These are phyloP conservation scores for Galaxea fascicularis DNA, from an alignment of 92 coral and sea anemone genomes.

Conservation along the genomic window DNA sequence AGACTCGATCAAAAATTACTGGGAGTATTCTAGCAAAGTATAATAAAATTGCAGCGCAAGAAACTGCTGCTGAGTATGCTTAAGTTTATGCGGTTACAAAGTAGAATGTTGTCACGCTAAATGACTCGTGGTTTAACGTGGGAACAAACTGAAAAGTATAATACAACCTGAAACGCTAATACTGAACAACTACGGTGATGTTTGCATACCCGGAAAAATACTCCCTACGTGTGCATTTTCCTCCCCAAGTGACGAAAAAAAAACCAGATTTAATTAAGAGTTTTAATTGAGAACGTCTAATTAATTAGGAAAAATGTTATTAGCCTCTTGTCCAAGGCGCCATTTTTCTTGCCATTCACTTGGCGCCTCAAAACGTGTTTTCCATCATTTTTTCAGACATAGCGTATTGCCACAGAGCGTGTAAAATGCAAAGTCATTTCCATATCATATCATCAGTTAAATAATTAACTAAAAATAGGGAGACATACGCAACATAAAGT, in stretches of 20 bases:
- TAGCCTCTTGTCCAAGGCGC: conserved; percentile 44
- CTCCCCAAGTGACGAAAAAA: conserved; percentile 6
- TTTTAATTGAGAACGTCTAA: not conserved
- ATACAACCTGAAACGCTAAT: not conserved
- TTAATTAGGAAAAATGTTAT: not conserved
- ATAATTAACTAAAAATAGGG: not conserved
- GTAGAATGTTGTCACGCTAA: not conserved
- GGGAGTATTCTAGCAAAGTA: no score
- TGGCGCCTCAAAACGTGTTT: conserved; percentile 24
- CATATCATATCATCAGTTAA: not conserved
- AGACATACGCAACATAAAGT: not conserved
- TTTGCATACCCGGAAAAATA: not conserved
- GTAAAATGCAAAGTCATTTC: conserved; percentile 18
- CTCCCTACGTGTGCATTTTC: not conserved
- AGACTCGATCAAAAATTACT: no score
- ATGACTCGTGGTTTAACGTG: not conserved
- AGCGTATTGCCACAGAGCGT: not conserved
- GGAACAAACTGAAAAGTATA: not conserved
- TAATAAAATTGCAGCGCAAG: no score
- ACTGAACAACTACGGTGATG: not conserved
- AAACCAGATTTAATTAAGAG: not conserved
- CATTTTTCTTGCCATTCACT: not conserved
- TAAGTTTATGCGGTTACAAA: not conserved
- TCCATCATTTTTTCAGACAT: not conserved
- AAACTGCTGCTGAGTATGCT: not conserved